These are phyloP conservation scores for Microcebus lehilahytsara DNA, from an alignment of 2,113 vertebrate genomes.

Conservation along the genomic window DNA sequence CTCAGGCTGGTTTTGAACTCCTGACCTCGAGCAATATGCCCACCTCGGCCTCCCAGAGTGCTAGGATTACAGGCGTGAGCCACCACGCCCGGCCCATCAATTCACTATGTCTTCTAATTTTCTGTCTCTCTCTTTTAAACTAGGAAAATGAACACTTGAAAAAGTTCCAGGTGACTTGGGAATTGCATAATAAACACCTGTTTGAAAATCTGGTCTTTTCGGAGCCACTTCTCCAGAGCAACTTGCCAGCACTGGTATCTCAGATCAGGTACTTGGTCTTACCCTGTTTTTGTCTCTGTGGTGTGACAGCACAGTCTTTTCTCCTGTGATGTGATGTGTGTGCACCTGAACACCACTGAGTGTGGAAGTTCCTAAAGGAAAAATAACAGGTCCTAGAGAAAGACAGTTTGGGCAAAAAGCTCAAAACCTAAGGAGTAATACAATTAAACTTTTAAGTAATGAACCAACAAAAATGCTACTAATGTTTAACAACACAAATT, in stretches of 20 bases:
- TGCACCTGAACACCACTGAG: not conserved
- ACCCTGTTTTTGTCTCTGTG: rapidly evolving
- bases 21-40: no score
- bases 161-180: slow-evolving; percentile 99
- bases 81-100: no score
- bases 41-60: no score
- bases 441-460: not conserved
- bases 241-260: slow-evolving; percentile 92
- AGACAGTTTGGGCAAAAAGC: not conserved
- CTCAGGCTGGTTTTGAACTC: no score
- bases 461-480: not conserved
- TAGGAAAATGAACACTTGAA: slow-evolving; percentile 97
- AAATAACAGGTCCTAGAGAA: not conserved
- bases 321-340: rapidly evolving
- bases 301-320: not conserved
- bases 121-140: not conserved
- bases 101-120: not conserved
- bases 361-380: not conserved
- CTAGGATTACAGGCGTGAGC: no score
- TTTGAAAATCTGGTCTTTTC: slow-evolving; percentile 99
- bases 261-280: slow-evolving; percentile 90
- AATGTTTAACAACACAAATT: no score
- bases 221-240: slow-evolving; percentile 95
- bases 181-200: slow-evolving; percentile 98
- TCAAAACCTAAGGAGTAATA: not conserved